Evolutionary conservation across 1,140 invertebrate species (phyloP).

Genomic region (Atta colombica): DNA sequence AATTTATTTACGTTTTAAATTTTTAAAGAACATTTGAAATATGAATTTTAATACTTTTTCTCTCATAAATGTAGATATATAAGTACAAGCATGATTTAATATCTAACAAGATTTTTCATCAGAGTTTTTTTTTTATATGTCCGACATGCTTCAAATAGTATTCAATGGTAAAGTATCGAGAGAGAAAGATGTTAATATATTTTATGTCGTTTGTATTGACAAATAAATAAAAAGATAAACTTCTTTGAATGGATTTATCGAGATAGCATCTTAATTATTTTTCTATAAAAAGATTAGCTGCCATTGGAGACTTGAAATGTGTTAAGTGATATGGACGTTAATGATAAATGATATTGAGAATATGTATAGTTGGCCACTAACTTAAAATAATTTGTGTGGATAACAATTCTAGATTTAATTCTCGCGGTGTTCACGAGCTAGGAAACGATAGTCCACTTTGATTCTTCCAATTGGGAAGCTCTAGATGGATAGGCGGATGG

Average conservation of each 20-base stretch:
- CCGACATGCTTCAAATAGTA: not conserved
- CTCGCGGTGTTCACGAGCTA: constrained; percentile 16
- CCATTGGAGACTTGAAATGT: not conserved
- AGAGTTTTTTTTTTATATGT: not conserved
- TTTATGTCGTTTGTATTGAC: not conserved
- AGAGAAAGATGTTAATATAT: not conserved
- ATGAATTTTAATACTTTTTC: not conserved
- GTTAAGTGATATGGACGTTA: not conserved
- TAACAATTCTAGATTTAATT: constrained; percentile 24
- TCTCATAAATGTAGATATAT: not conserved
- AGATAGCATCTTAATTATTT: not conserved
- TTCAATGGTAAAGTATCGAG: not conserved
- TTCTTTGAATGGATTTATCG: not conserved
- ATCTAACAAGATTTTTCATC: not conserved
- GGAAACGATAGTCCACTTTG: constrained; percentile 66
- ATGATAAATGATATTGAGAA: constrained; percentile 3
- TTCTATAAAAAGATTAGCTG: not conserved
- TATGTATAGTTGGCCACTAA: not conserved
- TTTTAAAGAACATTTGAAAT: not conserved
- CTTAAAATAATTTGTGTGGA: not conserved
- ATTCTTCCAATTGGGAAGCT: constrained; percentile 72
- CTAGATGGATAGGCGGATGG: constrained; percentile 50
- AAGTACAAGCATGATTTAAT: not conserved
- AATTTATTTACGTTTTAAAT: not conserved
- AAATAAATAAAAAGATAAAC: constrained; percentile 3